Conservation (phyloP, 2,888 invertebrate species). For the Dasypolia templi region DNA sequence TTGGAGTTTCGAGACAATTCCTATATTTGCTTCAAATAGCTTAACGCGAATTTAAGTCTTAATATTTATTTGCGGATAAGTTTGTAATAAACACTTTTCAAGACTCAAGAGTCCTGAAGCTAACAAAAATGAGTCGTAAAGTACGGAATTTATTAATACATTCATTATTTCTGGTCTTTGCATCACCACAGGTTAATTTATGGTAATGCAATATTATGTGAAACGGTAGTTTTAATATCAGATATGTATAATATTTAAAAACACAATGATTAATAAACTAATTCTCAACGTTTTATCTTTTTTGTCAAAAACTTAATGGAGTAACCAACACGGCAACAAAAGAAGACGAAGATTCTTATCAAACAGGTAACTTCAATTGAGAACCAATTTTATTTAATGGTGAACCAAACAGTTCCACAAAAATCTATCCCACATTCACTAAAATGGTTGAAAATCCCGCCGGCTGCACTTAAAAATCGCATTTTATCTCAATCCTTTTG, state of each 20-base stretch:
- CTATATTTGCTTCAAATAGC: constrained; percentile 19
- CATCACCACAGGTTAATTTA: constrained; percentile 24
- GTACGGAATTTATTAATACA: constrained; percentile 28
- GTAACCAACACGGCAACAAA: not conserved
- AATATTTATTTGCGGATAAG: constrained; percentile 35
- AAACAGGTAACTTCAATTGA: constrained; percentile 2
- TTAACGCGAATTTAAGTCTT: constrained; percentile 5
- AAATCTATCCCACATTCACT: constrained; percentile 47
- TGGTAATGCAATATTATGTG: constrained; percentile 15
- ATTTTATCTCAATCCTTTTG: constrained; percentile 84
- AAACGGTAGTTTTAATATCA: constrained; percentile 15
- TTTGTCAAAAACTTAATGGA: not conserved
- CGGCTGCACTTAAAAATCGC: constrained; percentile 80
- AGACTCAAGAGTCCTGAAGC: constrained; percentile 37
- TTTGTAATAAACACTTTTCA: constrained; percentile 33
- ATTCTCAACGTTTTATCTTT: not conserved
- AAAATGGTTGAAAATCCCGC: constrained; percentile 68
- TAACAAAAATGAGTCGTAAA: constrained; percentile 43
- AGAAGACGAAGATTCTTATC: not conserved
- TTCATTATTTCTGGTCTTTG: constrained; percentile 31
- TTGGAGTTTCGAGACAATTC: not conserved
- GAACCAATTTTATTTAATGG: constrained; percentile 30
- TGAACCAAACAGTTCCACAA: constrained; percentile 34
- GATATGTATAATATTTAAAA: constrained; percentile 2
- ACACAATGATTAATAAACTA: not conserved